Percentiles rank a stretch among this genome's conserved stretches.
Evolutionary conservation across 2,113 vertebrate species (phyloP).

Genomic region (Indicator indicator): DNA sequence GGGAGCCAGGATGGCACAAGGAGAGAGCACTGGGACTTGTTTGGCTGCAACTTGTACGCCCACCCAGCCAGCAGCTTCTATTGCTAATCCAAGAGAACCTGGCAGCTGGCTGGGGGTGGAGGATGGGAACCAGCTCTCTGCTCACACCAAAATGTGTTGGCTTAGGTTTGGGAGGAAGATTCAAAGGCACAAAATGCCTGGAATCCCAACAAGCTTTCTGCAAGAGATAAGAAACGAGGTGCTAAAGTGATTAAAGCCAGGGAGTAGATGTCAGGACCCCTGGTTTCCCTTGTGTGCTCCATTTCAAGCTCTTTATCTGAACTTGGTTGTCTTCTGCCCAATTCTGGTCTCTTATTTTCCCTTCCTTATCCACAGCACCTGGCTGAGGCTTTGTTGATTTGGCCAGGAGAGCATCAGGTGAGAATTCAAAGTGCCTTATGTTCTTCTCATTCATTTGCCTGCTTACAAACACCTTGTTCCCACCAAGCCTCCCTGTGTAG

Average conservation of each 20-base stretch:
- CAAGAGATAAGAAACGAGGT: not conserved
- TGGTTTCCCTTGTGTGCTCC: not conserved
- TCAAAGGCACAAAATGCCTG: not conserved
- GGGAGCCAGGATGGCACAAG: not conserved
- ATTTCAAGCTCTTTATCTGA: not conserved
- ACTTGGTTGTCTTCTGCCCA: not conserved
- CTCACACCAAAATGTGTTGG: not conserved
- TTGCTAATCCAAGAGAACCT: not conserved
- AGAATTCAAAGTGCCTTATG: accelerated
- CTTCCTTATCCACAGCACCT: accelerated
- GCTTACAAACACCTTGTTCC: not conserved
- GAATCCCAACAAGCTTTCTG: not conserved
- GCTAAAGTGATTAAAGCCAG: not conserved
- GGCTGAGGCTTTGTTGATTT: not conserved
- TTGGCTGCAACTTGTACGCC: not conserved
- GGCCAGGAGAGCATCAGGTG: not conserved
- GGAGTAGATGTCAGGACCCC: not conserved
- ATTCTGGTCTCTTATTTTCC: not conserved
- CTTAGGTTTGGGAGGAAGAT: not conserved
- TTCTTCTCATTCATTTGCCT: not conserved
- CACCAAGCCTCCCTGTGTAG: not conserved
- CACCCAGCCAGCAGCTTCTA: accelerated
- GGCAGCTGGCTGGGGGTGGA: not conserved
- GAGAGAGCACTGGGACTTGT: not conserved
- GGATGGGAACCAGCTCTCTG: not conserved